Evolutionary conservation across 1,140 invertebrate species (phyloP).

Genomic region (Pissodes strobi): DNA sequence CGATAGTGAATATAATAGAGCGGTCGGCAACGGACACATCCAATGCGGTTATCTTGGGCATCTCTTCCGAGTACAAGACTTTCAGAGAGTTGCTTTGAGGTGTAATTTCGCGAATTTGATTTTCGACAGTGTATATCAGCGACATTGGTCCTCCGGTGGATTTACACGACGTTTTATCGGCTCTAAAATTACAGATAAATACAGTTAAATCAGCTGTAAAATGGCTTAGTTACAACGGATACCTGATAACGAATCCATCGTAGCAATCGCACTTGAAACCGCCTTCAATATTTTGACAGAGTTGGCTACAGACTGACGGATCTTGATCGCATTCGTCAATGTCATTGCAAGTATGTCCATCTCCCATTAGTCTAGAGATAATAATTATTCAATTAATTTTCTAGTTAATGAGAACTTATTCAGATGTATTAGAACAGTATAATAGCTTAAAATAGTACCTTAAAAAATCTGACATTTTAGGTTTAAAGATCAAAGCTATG

Average conservation of each 20-base stretch:
- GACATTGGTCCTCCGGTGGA: conserved; percentile 60
- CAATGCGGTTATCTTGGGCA: conserved; percentile 58
- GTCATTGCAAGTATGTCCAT: conserved; percentile 64
- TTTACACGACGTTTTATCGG: conserved; percentile 74
- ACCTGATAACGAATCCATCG: conserved; percentile 72
- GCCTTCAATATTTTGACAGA: conserved; percentile 55
- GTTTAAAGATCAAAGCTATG: too few species aligned
- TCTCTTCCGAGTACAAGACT: conserved; percentile 55
- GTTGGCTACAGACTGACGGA: conserved; percentile 57
- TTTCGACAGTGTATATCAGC: conserved; percentile 59
- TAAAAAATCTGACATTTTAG: too few species aligned
- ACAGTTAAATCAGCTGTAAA: neutral
- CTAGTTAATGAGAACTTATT: too few species aligned
- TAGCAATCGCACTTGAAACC: conserved; percentile 72
- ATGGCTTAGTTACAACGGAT: conserved; percentile 6
- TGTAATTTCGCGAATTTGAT: conserved; percentile 60
- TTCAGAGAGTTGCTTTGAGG: conserved; percentile 49
- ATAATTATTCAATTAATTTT: neutral
- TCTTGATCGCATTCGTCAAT: conserved; percentile 69
- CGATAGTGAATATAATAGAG: conserved; percentile 54
- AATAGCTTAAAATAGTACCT: too few species aligned
- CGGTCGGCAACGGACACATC: conserved; percentile 56
- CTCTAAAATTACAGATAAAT: conserved; percentile 52
- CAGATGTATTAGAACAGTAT: too few species aligned
- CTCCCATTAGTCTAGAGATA: conserved; percentile 50